Evolutionary conservation across 2,888 invertebrate genomes (phyloP), one percentile per base, ranked within the genome.

Genomic region (Eupithecia subfuscata): DNA sequence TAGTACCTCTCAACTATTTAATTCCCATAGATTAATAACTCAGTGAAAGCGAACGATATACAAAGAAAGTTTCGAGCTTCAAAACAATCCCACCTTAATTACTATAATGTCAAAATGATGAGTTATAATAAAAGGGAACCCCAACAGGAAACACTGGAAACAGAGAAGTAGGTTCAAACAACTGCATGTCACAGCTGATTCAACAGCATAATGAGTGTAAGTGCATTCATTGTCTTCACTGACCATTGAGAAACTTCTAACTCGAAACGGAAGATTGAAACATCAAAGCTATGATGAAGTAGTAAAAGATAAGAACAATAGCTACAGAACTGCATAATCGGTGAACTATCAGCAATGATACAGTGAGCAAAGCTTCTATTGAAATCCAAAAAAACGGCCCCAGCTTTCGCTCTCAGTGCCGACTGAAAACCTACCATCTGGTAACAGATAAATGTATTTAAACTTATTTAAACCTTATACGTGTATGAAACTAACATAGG

Each of bases 121-220:
- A 73, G 64, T 73, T 30, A 25, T 22, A 52, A 60, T 70, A 67
- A 69, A 75, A 68, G 30, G 65, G 56, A 60, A 48, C 34, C 71
- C 60, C n/a, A 68, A 75, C 43, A 75, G 75, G 73, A 75, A 68
- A 68, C 70, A 7, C 12, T 12, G 22, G 65, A 67, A 67, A 22
- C 22, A 67, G 40, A 65, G 22, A 73, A 40, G 69, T 75, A n/a
- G 9, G 9, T 75, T 84, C 84, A 76, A 70, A 79, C 22, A 80
- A 83, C 82, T 81, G 86, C 88, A 87, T 87, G 85, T 85, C 79
- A 87, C 91, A 89, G 87, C 88, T 92, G 92, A 90, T 89, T 89
- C 89, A 89, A 92, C 91, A 88, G 67, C 76, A 78, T 87, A 87
- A 90, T 88, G 84, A 82, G 76, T 67, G 22, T 43, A 22, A 22